A percentile compares a stretch with the other conserved stretches of the same genome.
Conservation (phyloP, 2,113 vertebrate genomes). For the Lipotes vexillifer region DNA sequence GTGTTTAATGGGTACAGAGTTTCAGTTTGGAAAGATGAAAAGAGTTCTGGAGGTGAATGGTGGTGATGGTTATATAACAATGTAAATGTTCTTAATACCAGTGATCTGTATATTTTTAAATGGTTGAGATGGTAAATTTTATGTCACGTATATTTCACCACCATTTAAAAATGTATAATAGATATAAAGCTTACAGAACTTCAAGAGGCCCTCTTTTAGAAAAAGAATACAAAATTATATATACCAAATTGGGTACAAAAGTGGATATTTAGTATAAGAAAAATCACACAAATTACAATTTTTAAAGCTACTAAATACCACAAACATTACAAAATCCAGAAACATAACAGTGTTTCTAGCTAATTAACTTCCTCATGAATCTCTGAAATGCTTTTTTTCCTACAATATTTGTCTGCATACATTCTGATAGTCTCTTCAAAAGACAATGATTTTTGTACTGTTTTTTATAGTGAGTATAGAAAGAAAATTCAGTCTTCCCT, state of each 20-base stretch:
- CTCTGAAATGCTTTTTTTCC: not conserved
- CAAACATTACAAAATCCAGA: not conserved
- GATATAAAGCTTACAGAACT: not conserved
- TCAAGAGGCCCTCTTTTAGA: not conserved
- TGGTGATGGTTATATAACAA: not conserved
- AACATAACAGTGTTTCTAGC: not conserved
- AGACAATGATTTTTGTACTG: not conserved
- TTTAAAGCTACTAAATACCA: not conserved
- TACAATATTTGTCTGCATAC: not conserved
- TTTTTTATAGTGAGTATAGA: not conserved
- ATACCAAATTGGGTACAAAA: not conserved
- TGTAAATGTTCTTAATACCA: not conserved
- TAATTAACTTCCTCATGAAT: not conserved
- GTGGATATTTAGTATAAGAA: not conserved
- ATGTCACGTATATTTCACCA: not conserved
- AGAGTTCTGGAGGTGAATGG: not conserved
- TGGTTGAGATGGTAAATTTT: not conserved
- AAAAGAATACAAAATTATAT: not conserved
- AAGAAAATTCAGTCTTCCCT: not conserved
- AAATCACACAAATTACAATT: not conserved
- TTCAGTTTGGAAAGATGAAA: not conserved
- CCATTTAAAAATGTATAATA: not conserved
- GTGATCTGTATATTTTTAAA: not conserved
- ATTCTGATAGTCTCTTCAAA: not conserved
- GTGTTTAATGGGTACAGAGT: not conserved